Base-by-base conservation (phyloP, 2,113 vertebrate genomes). In the Eidolon helvum region DNA sequence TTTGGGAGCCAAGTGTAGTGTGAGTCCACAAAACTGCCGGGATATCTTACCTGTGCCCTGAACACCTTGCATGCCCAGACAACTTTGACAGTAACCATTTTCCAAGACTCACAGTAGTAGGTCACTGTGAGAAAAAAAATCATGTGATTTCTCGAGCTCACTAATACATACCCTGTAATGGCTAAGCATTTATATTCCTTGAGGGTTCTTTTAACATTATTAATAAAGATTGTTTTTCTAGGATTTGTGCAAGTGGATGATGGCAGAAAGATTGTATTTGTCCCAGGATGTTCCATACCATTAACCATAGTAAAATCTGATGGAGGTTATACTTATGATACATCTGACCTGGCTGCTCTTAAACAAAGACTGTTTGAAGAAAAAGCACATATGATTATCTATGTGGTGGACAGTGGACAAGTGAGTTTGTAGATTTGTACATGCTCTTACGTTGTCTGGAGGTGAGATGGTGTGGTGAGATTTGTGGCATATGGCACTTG, bases 241-340 rank as follows among this genome's bases (percentile, higher is more conserved):
- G 99, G 99, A 4, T 98, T 99, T 91, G 96, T 99, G 3, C 97
- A 99, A 98, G 74, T 99, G 18, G 99, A 99, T 33, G 99, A 99
- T 33, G 99, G 99, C 28, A 98, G 99, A 53, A 99, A 99, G 98
- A 98, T 99, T 2, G 98, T 99, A 45, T 99, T 99, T 63, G 98
- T 98, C 84, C 99, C 99, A 0, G 99, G 99, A 15, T 99, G 99
- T 96, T 97, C 99, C 26, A 80, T 99, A 94, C 99, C 99, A 0
- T 98, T 99, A 98, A 99, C 99, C 0, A 91, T 99, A 89, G 98
- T 99, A 97, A 99, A 99, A 86, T 99, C 99, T 0, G 99, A 99
- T 0, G 99, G 99, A 0, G 99, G 99, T 19, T 99, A 98, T 97
- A 99, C 99, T 0, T 99, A 99, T 0, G 99, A 99, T 98, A 99